Base-by-base conservation (phyloP, 2,113 vertebrate genomes). In the Vimba vimba region DNA sequence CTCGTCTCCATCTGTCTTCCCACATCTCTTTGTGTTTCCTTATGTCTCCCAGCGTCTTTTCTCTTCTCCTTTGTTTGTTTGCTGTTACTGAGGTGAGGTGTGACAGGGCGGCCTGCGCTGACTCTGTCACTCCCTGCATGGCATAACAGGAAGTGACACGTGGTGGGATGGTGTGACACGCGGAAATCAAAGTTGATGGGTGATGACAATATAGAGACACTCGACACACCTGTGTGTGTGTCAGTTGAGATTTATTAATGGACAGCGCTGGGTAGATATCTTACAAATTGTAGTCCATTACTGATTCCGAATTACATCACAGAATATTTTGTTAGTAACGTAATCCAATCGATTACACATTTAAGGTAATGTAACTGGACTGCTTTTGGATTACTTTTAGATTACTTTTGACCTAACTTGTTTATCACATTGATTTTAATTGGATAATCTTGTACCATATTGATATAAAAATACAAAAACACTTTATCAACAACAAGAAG, bases 171-270 rank as follows among this genome's bases (percentile, higher is more conserved):
- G 84, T 52, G 85, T 90, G 73, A 73, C 86, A 87, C 85, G 66
- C 39, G 82, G 87, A 91, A 90, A 91, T 89, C 83, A 92, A 84
- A 30, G 83, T 77, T 88, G 90, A 95, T 92, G 73, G 87, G 85
- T 85, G 89, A 91, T 92, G 93, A 92, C 92, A 92, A 89, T 88
- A 88, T 90, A 88, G 91, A 93, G 90, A 88, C 90, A 87, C 59
- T 33, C 82, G 77, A 83, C 92, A 88, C 91, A 93, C 92, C 91
- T 91, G 80, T 88, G 87, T 85, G 23, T 77, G 55, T 82, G 57
- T 81, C 75, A 52, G 15, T 59, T 57, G 2, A n/a, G 77, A 25
- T 64, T 50, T 47, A 64, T 30, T 59, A 45, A 23, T 33, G 50
- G 23, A 30, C 47, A 57, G 6, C 7, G 55, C 55, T 57, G 55